Evolutionary conservation across 2,797 vertebrate species (phyloP), one percentile per base, ranked within the genome.

Genomic region (Nyctibius grandis): DNA sequence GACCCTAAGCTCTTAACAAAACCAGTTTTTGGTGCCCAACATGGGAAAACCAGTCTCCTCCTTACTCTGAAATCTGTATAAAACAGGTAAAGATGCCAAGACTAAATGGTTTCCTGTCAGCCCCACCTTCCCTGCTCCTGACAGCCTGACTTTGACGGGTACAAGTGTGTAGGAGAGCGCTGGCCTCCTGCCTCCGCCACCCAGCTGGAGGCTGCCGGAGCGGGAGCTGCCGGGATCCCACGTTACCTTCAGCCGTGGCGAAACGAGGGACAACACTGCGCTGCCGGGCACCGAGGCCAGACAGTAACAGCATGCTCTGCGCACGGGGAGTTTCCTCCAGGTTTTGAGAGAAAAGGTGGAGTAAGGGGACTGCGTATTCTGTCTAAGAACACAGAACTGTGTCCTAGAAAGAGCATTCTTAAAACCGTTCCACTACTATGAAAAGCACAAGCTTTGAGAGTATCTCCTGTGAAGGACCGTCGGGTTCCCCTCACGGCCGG

Each of bases 81-180:
- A 23, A 78, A 1, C 1, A 67, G 51, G 11, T 29, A 36, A 36
- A 60, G 56, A 36, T 10, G 13, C 12, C 51, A 44, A 54, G 59
- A 40, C 22, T 9, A n/a, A 42, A 11, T 1, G 47, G 28, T 19
- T 40, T 11, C 28, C n/a, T 19, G 16, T 11, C 67, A 20, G 61
- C 54, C 9, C 42, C 50, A 33, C 14, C 16, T 17, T 44, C 40
- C 28, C 42, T 21, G 47, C 64, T 47, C 81, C 76, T 20, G 38
- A 12, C 53, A 87, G 64, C 34, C 80, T 44, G 77, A 75, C 78
- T 45, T 72, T 12, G 73, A 4, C 9, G 42, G 61, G 29, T 42
- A 9, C 14, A 12, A 25, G 56, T 0, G 7, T 10, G 26, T 0
- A 7, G 18, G 33, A 40, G 5, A 29, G 13, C 2, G 3, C 0